Base-by-base conservation (phyloP, 2,888 invertebrate genomes). In the Chymomyza fuscimana region DNA sequence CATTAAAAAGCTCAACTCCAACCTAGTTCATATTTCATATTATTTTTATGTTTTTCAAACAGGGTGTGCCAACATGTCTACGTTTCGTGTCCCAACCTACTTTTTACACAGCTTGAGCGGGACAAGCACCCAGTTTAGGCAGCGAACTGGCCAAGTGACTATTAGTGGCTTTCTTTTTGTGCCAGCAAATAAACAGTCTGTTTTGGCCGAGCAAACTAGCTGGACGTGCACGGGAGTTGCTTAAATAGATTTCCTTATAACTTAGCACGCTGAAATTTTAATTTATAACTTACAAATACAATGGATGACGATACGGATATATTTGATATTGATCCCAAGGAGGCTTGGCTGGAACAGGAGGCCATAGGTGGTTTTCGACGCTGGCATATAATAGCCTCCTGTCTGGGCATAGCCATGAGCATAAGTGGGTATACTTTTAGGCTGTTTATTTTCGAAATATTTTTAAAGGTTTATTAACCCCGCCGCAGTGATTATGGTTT, bases 361-460 rank as follows among this genome's bases (percentile, higher is more conserved):
- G 93, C 95, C 36, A 91, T 95, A 56, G 94, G 94, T 66, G 95
- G 94, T 32, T 94, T 97, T 86, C 93, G 96, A 76, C 93, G 95
- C 65, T 97, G 97, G 97, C 97, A 97, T 90, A 93, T 96, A 68
- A 94, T 96, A 88, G 95, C 96, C 89, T 92, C 96, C 73, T 94
- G 94, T 86, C 92, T 95, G 69, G 94, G 94, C 62, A 94, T 94
- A 65, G 88, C 95, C 71, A 92, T 94, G 63, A 92, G 94, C 70
- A 86, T 95, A 73, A 93, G 96, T 96, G 92, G 90, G 90, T 82
- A 46, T 12, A 32, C 7, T 32, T 32, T 7, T 5, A 7, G 32
- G 7, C 7, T 10, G 12, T 9, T 59, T n/a, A 36, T 12, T n/a
- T 29, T 22, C 5, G 2, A 22, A 19, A 59, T 19, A 4, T 3